Evolutionary conservation across 53 echinoderm and acorn worm genomes (phyloP).

Genomic region (Henricia sp.): DNA sequence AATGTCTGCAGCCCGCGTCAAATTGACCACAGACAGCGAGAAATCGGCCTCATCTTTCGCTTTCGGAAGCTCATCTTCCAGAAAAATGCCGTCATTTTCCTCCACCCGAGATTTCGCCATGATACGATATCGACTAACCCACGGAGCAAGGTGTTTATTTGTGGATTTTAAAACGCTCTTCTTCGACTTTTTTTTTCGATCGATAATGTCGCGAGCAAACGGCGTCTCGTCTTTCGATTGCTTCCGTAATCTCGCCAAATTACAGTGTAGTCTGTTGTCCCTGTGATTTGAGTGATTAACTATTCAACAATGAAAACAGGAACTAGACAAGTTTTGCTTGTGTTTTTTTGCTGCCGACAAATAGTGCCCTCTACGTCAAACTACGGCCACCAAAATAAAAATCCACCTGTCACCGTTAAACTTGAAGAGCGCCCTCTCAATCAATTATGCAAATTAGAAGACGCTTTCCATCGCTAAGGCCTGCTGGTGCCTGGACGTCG

Average conservation of each 20-base stretch:
- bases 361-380: not conserved
- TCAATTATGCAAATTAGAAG: slow-evolving; percentile 78
- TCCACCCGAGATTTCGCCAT: slow-evolving; percentile 52
- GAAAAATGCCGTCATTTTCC: slow-evolving; percentile 77
- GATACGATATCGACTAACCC: slow-evolving; percentile 1
- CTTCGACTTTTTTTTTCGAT: not conserved
- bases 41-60: slow-evolving; percentile 75
- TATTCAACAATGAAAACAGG: not conserved
- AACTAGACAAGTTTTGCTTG: slow-evolving; percentile 6
- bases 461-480: slow-evolving; percentile 72
- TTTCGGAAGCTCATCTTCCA: slow-evolving; percentile 57
- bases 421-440: slow-evolving; percentile 45
- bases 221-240: not conserved
- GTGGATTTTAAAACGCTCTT: not conserved
- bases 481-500: slow-evolving; percentile 41
- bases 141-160: not conserved
- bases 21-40: slow-evolving; percentile 73
- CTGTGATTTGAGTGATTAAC: not conserved
- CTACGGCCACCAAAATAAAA: not conserved
- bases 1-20: slow-evolving; percentile 76
- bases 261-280: not conserved
- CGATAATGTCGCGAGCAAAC: too few relatives aligned
- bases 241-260: not conserved
- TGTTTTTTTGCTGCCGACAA: not conserved
- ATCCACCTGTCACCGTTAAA: too few relatives aligned